Percentiles rank a stretch among this genome's conserved stretches.
These are phyloP conservation scores for Apodemia zela DNA, from an alignment of 2,888 invertebrate genomes.

Conservation along the genomic window DNA sequence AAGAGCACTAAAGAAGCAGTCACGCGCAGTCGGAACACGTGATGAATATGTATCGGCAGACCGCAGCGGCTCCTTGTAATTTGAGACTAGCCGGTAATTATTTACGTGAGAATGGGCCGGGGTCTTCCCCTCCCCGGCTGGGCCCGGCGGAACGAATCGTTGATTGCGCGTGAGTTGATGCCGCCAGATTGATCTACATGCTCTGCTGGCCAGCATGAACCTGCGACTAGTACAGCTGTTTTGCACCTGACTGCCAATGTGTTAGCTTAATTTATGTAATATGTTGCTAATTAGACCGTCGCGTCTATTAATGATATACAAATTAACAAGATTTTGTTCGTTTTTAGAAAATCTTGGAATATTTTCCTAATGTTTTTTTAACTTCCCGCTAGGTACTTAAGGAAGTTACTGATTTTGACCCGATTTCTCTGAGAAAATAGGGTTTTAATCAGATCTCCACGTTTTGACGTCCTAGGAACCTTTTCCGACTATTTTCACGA, in stretches of 20 bases:
- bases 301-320: neutral
- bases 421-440: too few species aligned
- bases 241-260: constrained; percentile 16
- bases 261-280: neutral
- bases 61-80: constrained; percentile 75
- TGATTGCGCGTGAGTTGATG: constrained; percentile 60
- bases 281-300: neutral
- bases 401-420: too few species aligned
- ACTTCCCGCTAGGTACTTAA: too few species aligned
- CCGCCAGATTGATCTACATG: constrained; percentile 56
- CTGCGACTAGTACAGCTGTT: constrained; percentile 19
- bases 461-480: too few species aligned
- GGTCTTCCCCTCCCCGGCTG: constrained; percentile 37
- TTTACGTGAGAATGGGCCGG: constrained; percentile 74
- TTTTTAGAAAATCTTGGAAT: too few species aligned
- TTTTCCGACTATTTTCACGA: too few species aligned
- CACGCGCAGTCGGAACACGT: constrained; percentile 73
- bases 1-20: constrained; percentile 63
- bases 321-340: too few species aligned
- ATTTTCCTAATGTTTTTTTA: too few species aligned
- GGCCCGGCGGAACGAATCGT: constrained; percentile 67
- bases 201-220: constrained; percentile 24
- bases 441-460: too few species aligned
- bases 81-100: constrained; percentile 77
- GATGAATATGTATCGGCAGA: constrained; percentile 76